Evolutionary conservation across 2,113 vertebrate genomes (phyloP), one percentile per base, ranked within the genome.

Genomic region (Nyctereutes procyonoides): DNA sequence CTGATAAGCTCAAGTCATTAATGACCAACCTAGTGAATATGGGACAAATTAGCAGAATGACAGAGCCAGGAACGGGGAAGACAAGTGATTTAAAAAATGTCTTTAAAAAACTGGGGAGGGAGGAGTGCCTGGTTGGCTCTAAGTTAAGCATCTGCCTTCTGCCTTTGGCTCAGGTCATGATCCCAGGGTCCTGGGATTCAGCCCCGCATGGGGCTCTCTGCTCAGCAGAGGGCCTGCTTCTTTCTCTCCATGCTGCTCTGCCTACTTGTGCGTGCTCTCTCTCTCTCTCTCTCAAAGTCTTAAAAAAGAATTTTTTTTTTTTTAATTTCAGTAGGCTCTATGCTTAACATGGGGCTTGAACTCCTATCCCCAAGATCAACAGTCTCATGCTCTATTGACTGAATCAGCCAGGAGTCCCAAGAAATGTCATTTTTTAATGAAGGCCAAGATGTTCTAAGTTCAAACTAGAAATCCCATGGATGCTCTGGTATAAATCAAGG

Each of bases 71-170:
- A 65, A 69, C 15, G 35, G 69, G 32, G 38, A 95, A 93, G 76
- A 90, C 89, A 82, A 53, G 69, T 2, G 35, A 94, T 65, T 4
- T 63, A 38, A 91, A 97, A 91, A 97, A 83, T 81, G 26, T 20
- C 35, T 71, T 65, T 67, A 67, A 43, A 43, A 43, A 43, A 43
- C 43, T 43, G 43, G 43, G 43, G 43, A 43, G 43, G 43, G 43
- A 67, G 30, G 63, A 30, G 63, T 6, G 5, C 63, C 30, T 67
- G 30, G 2, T 28, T 67, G 63, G 30, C 63, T 67, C 63, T 43
- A 43, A 10, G 63, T 16, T 67, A 30, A 67, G 63, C 63, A 15
- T 32, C 63, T 32, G 63, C 30, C 63, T 67, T 67, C 63, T 32
- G 63, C 30, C 63, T 67, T 67, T 1, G 14, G 63, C 63, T 32